A percentile compares a stretch with the other conserved stretches of the same genome.
phyloP scores from a whole-genome alignment of 64 coral and sea anemone genomes.

The Cladopsammia gracilis region DNA sequence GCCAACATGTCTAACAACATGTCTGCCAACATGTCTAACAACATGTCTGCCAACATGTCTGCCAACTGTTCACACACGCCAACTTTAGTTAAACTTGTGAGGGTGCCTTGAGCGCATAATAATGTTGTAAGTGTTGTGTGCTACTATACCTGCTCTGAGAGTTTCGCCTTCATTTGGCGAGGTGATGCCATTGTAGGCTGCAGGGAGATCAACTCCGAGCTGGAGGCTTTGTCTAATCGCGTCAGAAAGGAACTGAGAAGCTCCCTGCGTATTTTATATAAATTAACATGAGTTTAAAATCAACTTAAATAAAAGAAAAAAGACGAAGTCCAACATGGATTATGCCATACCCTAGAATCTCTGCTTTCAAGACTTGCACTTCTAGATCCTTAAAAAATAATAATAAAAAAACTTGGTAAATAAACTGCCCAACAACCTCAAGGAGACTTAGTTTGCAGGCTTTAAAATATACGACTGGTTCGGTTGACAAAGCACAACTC shows the following conservation, averaged over 20 bases:
- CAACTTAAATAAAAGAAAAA: too few relatives aligned
- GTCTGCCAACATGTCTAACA: too few relatives aligned
- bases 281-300: too few relatives aligned
- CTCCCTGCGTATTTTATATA: neutral
- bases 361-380: neutral
- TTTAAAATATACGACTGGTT: too few relatives aligned
- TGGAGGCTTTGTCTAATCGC: slow-evolving; percentile 72
- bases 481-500: neutral
- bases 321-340: neutral
- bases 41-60: too few relatives aligned
- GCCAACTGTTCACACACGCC: too few relatives aligned
- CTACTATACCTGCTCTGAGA: slow-evolving; percentile 10
- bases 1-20: too few relatives aligned
- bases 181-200: neutral
- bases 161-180: neutral
- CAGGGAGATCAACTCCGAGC: slow-evolving; percentile 60
- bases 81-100: too few relatives aligned
- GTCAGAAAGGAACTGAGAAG: slow-evolving; percentile 51
- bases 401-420: too few relatives aligned
- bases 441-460: neutral
- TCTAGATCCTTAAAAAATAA: neutral
- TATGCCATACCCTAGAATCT: neutral
- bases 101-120: too few relatives aligned
- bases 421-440: too few relatives aligned
- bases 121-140: neutral